Evolutionary conservation across 2,113 vertebrate species (phyloP), one percentile per base, ranked within the genome.

Genomic region (Micronycteris hirsuta): DNA sequence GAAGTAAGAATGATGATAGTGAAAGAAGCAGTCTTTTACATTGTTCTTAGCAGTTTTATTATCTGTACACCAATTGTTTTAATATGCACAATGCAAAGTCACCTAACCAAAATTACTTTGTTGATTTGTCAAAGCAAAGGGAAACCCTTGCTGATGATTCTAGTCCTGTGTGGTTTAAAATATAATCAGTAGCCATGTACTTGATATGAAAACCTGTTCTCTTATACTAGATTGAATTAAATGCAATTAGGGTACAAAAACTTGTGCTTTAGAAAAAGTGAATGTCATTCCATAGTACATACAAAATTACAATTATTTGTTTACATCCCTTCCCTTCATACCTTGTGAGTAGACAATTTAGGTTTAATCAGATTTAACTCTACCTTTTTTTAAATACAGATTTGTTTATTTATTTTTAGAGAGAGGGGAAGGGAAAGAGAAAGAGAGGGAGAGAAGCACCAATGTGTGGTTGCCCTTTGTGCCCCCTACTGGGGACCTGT

Each of bases 61-160:
- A 54, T 92, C 47, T 91, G 80, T 84, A 94, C 65, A 67, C 49
- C 67, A 84, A 0, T 89, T 84, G 52, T 91, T 82, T 76, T 81
- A 81, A 26, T 76, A 81, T 54, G 31, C 33, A 68, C 4, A 36
- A 26, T 77, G 9, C 83, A 83, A 28, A 95, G 31, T 83, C 43
- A 83, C 33, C 68, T 93, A 92, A 93, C 86, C 56, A 93, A 92
- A 93, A 76, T 90, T 76, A n/a, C 36, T 92, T 89, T 65, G 16
- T 71, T 86, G n/a, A 63, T 95, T 90, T 93, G 49, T 87, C 24
- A 92, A 68, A 82, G 58, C 67, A 45, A 58, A 88, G 76, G 28
- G 52, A 84, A 91, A 26, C 26, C 22, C 31, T 70, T 83, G n/a
- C 15, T 77, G 67, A 63, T 65, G 52, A 65, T 73, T 22, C 87